phyloP scores from a whole-genome alignment of 2,797 vertebrate species.

The Xenentodon cancila region DNA sequence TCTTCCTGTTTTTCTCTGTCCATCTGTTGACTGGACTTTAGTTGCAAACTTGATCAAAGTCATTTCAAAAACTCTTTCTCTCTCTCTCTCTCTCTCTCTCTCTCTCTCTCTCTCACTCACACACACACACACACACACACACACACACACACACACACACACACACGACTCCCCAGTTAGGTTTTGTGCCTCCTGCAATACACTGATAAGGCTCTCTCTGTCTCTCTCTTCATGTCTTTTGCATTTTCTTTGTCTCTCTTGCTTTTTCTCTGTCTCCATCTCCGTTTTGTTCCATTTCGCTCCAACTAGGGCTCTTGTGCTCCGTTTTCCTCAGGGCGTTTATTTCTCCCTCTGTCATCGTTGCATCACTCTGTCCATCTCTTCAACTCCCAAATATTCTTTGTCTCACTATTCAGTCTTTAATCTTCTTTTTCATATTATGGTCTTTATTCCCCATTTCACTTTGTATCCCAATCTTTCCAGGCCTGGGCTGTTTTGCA shows the following conservation, averaged over 20 bases:
- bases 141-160: constrained; percentile 39
- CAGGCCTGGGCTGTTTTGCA: too few relatives aligned
- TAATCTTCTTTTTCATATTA: background rate
- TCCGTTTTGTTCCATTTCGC: constrained; percentile 46
- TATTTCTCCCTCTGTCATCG: background rate
- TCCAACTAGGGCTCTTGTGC: constrained; percentile 30
- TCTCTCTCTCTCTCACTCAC: too few relatives aligned
- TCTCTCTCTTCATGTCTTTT: constrained; percentile 54
- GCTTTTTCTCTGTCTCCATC: constrained; percentile 44
- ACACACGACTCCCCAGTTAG: constrained; percentile 71
- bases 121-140: constrained; percentile 32
- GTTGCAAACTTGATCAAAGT: constrained; percentile 80
- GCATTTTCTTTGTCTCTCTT: constrained; percentile 65
- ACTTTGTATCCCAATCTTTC: background rate
- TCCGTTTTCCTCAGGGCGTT: constrained; percentile 16
- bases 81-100: too few relatives aligned
- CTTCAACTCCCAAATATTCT: background rate
- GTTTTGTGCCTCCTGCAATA: constrained; percentile 78
- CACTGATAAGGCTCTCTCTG: constrained; percentile 73
- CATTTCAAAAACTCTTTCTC: constrained; percentile 70
- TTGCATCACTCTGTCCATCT: background rate
- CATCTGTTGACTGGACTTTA: constrained; percentile 69
- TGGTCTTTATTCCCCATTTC: constrained; percentile 3
- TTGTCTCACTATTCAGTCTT: background rate
- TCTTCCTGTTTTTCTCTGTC: constrained; percentile 54